phyloP scores from a whole-genome alignment of 2,888 invertebrate genomes.

The Xanthia icteritia region DNA sequence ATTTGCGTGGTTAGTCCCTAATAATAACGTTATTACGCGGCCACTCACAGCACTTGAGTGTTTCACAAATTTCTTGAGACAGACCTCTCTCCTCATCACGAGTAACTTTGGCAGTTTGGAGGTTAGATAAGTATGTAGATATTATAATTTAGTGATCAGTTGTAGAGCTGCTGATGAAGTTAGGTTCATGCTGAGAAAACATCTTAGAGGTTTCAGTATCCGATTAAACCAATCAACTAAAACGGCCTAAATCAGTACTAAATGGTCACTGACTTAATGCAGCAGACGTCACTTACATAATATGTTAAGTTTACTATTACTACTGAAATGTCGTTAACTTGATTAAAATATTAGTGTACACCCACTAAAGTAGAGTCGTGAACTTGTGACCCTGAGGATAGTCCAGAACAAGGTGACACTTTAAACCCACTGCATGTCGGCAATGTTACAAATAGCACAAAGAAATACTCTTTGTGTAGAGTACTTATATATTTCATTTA shows the following conservation, averaged over 20 bases:
- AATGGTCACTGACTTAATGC: not conserved
- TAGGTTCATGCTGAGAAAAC: not conserved
- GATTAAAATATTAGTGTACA: slow-evolving; percentile 23
- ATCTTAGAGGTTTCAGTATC: not conserved
- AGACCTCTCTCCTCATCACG: not conserved
- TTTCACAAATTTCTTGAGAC: slow-evolving; percentile 10
- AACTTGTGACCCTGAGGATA: slow-evolving; percentile 10
- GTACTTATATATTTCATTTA: not conserved
- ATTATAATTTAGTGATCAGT: not conserved
- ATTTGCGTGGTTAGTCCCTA: slow-evolving; percentile 11
- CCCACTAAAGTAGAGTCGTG: slow-evolving; percentile 15
- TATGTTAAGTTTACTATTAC: slow-evolving; percentile 22
- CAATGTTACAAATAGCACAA: not conserved
- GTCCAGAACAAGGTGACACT: slow-evolving; percentile 3
- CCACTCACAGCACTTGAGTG: slow-evolving; percentile 19
- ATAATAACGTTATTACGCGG: not conserved
- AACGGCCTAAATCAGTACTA: not conserved
- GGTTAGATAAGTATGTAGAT: not conserved
- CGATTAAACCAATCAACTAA: not conserved
- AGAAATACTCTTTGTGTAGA: too few species aligned
- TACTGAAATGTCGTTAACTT: slow-evolving; percentile 11
- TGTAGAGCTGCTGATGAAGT: not conserved
- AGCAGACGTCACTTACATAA: not conserved
- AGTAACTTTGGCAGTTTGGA: not conserved
- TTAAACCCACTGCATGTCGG: slow-evolving; percentile 1